Conservation (phyloP, 2,113 vertebrate genomes). For the Sclerurus mexicanus region DNA sequence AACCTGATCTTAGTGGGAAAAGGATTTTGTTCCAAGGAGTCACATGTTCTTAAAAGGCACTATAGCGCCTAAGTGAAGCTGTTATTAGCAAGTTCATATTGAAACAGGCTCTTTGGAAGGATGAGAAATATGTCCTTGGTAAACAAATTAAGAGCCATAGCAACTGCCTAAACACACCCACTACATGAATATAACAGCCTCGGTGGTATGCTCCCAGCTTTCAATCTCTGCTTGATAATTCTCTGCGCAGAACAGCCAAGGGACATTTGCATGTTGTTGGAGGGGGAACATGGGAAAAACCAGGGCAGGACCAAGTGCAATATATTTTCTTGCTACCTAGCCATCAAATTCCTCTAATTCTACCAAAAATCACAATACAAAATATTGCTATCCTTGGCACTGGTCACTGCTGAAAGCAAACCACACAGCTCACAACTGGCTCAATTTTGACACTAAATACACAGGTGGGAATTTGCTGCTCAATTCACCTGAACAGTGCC, state of each 20-base stretch:
- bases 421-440: neutral
- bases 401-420: neutral
- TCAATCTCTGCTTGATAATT: constrained; percentile 1
- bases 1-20: neutral
- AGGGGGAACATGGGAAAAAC: neutral
- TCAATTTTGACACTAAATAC: neutral
- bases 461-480: neutral
- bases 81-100: neutral
- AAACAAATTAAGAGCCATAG: neutral
- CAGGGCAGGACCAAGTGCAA: neutral
- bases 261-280: neutral
- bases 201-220: neutral
- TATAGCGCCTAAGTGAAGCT: neutral
- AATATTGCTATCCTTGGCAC: neutral
- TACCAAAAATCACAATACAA: neutral
- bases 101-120: neutral
- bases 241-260: neutral
- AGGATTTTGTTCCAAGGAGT: neutral
- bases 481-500: neutral
- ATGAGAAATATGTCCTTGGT: neutral
- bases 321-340: neutral
- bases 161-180: neutral
- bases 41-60: neutral
- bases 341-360: neutral
- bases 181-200: neutral